Evolutionary conservation across 2,888 invertebrate species (phyloP), one percentile per base, ranked within the genome.

Genomic region (Spisula subtruncata): DNA sequence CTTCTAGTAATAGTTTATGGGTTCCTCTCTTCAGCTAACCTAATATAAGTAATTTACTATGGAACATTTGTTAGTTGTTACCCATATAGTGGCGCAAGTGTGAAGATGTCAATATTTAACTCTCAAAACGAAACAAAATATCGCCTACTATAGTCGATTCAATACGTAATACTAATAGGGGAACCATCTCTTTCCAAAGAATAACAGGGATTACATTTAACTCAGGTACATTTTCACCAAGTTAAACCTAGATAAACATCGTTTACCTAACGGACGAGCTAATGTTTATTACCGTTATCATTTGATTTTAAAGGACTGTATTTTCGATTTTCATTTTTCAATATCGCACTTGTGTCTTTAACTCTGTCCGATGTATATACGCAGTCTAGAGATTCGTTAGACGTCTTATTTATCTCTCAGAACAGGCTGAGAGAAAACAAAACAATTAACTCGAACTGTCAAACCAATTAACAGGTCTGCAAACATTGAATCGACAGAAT

Each of bases 391-490:
- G 51, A 51, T 51, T 8, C 20, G 60, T 66, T 12, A 66, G 60
- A 66, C n/a, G 25, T 66, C 2, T 10, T 25, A 66, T 66, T 66
- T 66, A 25, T 25, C 60, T 66, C 60, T 66, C 25, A 25, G 25
- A 25, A 66, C 60, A n/a, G 25, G 5, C n/a, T 66, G 25, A 10
- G 25, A 10, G 25, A 66, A n/a, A 66, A 66, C 60, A 66, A 66
- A 25, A 12, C 60, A 66, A 66, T 66, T n/a, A 66, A n/a, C n/a
- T 66, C 60, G 4, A n/a, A 66, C 60, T n/a, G 60, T 66, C 60
- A 66, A 66, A 66, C 60, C 60, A 66, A 66, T 66, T 66, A 66
- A 66, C 60, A 66, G 25, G 60, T 66, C 60, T 66, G 60, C 60
- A 66, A 66, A 25, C 60, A 66, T n/a, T 66, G n/a, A n/a, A 66